Percentiles rank a stretch among this genome's conserved stretches.
phyloP scores from a whole-genome alignment of 2,888 invertebrate genomes.

The Lycocerus yunnanus region DNA sequence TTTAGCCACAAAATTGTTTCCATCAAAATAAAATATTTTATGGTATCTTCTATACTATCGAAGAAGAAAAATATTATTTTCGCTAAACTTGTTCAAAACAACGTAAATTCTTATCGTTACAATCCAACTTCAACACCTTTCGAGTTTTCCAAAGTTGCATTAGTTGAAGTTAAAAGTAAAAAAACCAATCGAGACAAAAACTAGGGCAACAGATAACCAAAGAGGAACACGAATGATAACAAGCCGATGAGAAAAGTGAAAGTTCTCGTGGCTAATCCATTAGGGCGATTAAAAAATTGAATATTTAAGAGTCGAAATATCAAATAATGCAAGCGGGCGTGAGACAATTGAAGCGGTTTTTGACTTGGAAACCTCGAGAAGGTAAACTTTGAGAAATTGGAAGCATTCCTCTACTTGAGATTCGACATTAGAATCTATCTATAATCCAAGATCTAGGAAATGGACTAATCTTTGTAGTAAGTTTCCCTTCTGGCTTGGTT shows the following conservation, averaged over 20 bases:
- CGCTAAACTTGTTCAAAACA: not conserved
- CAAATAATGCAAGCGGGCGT: too few relatives aligned
- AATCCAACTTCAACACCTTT: conserved; percentile 9
- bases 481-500: conserved; percentile 51
- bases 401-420: conserved; percentile 40
- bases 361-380: not conserved
- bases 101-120: not conserved
- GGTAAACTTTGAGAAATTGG: conserved; percentile 3
- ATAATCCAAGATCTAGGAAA: conserved; percentile 51
- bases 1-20: conserved; percentile 20
- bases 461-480: conserved; percentile 53
- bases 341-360: not conserved
- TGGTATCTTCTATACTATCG: not conserved
- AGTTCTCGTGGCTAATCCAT: conserved; percentile 9
- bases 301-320: not conserved
- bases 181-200: conserved; percentile 7
- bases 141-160: conserved; percentile 4
- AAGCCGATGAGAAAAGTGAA: conserved; percentile 1
- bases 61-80: not conserved
- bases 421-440: conserved; percentile 50
- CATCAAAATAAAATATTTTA: conserved; percentile 8
- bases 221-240: conserved; percentile 5
- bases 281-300: not conserved
- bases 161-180: conserved; percentile 6
- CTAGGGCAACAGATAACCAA: conserved; percentile 2